A percentile compares a stretch with the other conserved stretches of the same genome.
These are phyloP conservation scores for Myotis lucifugus DNA, from an alignment of 2,113 vertebrate species.

Conservation along the genomic window DNA sequence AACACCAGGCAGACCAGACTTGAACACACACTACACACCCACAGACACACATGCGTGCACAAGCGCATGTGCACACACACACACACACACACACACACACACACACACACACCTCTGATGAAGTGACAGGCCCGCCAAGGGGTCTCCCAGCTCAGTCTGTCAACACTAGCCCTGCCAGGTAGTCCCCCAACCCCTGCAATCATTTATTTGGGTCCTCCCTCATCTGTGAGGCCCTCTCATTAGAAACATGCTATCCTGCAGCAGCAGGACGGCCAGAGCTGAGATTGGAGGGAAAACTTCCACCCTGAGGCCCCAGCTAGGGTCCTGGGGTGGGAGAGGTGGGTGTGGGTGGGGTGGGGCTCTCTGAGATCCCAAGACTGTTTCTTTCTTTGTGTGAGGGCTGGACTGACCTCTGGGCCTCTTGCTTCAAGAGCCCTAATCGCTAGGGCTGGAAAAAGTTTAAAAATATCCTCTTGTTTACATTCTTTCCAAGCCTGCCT, in stretches of 20 bases:
- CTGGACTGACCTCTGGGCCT: slow-evolving; percentile 58
- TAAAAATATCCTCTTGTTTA: slow-evolving; percentile 87
- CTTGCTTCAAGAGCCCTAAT: slow-evolving; percentile 72
- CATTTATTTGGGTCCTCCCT: not conserved
- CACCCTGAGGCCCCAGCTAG: not conserved
- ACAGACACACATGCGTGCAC: not conserved
- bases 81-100: not conserved
- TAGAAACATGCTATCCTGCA: not conserved
- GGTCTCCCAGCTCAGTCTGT: not conserved
- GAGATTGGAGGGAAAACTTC: not conserved
- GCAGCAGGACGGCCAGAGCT: not conserved
- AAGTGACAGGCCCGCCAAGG: not conserved
- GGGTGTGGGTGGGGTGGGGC: not conserved
- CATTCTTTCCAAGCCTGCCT: slow-evolving; percentile 80
- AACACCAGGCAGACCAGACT: not conserved
- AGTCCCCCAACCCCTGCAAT: not conserved
- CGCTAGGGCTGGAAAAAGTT: slow-evolving; percentile 81
- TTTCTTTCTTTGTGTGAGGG: slow-evolving; percentile 24
- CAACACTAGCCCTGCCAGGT: not conserved
- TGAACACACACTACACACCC: not conserved
- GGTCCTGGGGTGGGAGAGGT: not conserved
- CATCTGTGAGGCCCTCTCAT: not conserved
- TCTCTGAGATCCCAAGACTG: slow-evolving; percentile 15
- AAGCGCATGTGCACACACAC: not conserved
- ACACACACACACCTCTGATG: not conserved